Evolutionary conservation across 2,113 vertebrate species (phyloP).

Genomic region (Nothobranchius kuhntae): DNA sequence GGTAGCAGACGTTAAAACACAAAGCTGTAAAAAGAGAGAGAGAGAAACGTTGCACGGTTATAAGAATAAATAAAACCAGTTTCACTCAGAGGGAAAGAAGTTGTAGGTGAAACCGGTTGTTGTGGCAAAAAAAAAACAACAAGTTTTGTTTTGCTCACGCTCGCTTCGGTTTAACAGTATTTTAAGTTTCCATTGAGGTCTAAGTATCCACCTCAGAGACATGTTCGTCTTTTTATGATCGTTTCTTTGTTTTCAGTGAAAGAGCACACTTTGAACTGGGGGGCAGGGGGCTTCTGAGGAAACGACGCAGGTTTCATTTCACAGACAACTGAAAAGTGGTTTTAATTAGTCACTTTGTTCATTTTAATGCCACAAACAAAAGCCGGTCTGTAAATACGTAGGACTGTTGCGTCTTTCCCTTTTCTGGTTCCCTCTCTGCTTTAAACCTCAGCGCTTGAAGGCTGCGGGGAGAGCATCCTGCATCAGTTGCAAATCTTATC

Average conservation of each 20-base stretch:
- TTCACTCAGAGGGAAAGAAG: conserved; percentile 36
- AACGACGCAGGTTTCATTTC: conserved; percentile 65
- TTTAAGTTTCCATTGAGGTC: conserved; percentile 67
- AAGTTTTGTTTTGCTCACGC: conserved; percentile 66
- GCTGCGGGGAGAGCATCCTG: conserved; percentile 59
- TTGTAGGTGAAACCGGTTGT: conserved; percentile 66
- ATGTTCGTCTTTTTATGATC: conserved; percentile 49
- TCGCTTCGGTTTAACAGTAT: conserved; percentile 64
- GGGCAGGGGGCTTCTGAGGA: conserved; percentile 74
- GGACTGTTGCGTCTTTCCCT: conserved; percentile 60
- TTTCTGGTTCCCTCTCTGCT: conserved; percentile 38
- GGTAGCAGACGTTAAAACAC: conserved; percentile 54
- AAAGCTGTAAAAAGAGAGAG: conserved; percentile 48
- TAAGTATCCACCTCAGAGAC: conserved; percentile 51
- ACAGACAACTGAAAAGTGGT: conserved; percentile 70
- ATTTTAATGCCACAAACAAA: conserved; percentile 64
- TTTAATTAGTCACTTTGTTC: conserved; percentile 81
- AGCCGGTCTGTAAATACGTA: conserved; percentile 72
- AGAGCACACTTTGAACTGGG: conserved; percentile 33
- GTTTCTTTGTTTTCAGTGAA: conserved; percentile 51
- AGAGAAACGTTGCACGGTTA: conserved; percentile 41
- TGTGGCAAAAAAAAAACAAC: conserved; percentile 68
- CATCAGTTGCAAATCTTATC: conserved; percentile 75
- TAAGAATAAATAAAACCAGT: conserved; percentile 64
- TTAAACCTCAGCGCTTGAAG: conserved; percentile 70